phyloP scores from a whole-genome alignment of 2,888 invertebrate genomes.

The Amphipoea oculea region DNA sequence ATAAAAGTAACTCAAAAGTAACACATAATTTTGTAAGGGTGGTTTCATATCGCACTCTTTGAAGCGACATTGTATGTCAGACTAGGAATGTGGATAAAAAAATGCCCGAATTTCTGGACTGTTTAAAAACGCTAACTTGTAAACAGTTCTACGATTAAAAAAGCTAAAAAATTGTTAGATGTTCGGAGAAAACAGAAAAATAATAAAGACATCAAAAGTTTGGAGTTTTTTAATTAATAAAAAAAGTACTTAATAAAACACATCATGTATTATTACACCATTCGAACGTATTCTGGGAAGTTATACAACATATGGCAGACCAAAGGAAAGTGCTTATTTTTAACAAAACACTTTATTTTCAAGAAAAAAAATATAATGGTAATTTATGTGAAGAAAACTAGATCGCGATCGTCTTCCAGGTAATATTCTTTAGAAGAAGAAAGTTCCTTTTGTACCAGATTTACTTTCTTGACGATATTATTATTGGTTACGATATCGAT shows the following conservation, averaged over 20 bases:
- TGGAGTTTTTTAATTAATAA: neutral
- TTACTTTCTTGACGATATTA: no score
- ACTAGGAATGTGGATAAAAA: conserved; percentile 7
- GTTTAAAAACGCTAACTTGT: conserved; percentile 6
- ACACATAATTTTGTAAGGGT: neutral
- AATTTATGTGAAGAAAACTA: no score
- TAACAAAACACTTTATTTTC: no score
- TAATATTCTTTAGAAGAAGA: no score
- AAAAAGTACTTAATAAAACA: neutral
- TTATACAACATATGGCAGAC: neutral
- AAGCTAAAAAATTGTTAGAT: conserved; percentile 2
- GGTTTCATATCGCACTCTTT: conserved; percentile 4
- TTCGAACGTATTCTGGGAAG: neutral
- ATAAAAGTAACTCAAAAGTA: conserved; percentile 4
- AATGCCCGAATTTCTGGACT: conserved; percentile 10
- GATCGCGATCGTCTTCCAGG: no score
- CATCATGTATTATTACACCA: neutral
- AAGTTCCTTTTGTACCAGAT: no score
- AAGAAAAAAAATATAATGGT: no score
- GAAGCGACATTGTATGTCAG: conserved; percentile 10
- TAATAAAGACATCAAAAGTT: conserved; percentile 4
- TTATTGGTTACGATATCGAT: no score
- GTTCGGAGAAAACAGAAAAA: conserved; percentile 11
- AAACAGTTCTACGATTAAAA: conserved; percentile 5
- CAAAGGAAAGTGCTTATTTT: no score